Evolutionary conservation across 2,888 invertebrate species (phyloP).

Genomic region (Altica lythri): DNA sequence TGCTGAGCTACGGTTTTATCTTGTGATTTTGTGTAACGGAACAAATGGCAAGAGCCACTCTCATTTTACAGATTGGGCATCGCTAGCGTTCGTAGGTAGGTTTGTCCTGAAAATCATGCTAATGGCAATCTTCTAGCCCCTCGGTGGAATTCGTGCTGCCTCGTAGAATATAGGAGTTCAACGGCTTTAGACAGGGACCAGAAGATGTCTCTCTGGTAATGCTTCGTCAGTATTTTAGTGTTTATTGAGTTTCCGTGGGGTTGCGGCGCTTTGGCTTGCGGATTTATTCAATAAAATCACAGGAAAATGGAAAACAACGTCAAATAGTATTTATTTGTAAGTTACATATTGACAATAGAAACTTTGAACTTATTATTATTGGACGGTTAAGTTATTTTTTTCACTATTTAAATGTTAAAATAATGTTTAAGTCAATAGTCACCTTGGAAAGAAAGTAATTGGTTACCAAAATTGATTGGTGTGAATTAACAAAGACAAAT

Average conservation of each 20-base stretch:
- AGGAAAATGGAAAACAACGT: slow-evolving; percentile 29
- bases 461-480: background rate
- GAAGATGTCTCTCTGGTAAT: slow-evolving; percentile 32
- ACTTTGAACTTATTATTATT: background rate
- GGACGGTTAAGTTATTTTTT: background rate
- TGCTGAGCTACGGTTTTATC: no score
- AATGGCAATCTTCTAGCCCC: slow-evolving; percentile 15
- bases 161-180: slow-evolving; percentile 20
- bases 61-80: slow-evolving; percentile 7
- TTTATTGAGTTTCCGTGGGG: slow-evolving; percentile 34
- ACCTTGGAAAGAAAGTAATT: slow-evolving; percentile 1
- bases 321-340: slow-evolving; percentile 17
- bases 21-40: no score
- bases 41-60: background rate
- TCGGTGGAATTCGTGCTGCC: slow-evolving; percentile 16
- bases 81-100: slow-evolving; percentile 11
- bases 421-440: background rate
- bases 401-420: background rate
- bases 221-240: slow-evolving; percentile 29
- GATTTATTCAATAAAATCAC: slow-evolving; percentile 27
- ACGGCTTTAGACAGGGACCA: slow-evolving; percentile 21
- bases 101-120: slow-evolving; percentile 14
- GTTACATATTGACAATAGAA: slow-evolving; percentile 13
- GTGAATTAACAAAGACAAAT: slow-evolving; percentile 26
- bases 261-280: slow-evolving; percentile 22